phyloP scores from a whole-genome alignment of 2,113 vertebrate species.

The Alligator mississippiensis region DNA sequence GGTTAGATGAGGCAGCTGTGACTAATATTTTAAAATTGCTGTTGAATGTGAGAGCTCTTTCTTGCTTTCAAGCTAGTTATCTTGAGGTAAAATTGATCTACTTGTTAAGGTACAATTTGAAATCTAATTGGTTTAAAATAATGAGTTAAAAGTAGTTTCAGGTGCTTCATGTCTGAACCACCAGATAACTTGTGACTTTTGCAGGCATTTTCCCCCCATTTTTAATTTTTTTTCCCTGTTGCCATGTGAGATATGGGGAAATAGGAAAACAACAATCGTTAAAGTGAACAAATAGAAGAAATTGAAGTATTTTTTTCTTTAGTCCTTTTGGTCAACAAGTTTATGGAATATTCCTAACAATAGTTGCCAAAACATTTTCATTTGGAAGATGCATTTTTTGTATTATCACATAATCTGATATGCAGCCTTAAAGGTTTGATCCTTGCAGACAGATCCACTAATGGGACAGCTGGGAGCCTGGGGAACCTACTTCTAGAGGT shows the following conservation, averaged over 20 bases:
- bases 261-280: background rate
- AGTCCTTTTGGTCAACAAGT: background rate
- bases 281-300: background rate
- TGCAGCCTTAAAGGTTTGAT: background rate
- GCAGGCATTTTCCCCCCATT: background rate
- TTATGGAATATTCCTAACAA: background rate
- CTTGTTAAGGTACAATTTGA: background rate
- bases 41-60: background rate
- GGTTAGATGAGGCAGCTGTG: background rate
- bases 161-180: background rate
- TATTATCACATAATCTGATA: background rate
- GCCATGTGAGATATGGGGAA: background rate
- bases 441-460: background rate
- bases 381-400: background rate
- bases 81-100: background rate
- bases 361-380: background rate
- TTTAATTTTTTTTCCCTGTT: background rate
- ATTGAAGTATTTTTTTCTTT: background rate
- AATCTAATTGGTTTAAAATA: slow-evolving; percentile 7
- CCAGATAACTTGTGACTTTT: background rate
- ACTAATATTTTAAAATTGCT: background rate
- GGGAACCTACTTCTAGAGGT: background rate
- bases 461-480: background rate
- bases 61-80: background rate
- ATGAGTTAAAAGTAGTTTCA: slow-evolving; percentile 5